A percentile compares a stretch with the other conserved stretches of the same genome.
phyloP scores from a whole-genome alignment of 2,113 vertebrate genomes.

The Thamnophis sirtalis region DNA sequence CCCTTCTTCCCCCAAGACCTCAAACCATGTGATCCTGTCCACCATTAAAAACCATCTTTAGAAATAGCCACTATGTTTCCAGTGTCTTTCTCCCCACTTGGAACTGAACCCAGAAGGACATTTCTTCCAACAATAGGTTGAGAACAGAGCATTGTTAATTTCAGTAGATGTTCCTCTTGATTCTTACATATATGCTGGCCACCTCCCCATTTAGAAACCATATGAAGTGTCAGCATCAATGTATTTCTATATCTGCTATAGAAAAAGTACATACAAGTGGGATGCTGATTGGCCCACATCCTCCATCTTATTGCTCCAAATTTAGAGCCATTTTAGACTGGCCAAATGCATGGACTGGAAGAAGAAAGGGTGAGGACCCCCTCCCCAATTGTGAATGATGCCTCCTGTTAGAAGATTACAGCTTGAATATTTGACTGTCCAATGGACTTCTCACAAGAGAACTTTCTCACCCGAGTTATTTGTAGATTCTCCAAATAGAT shows the following conservation, averaged over 20 bases:
- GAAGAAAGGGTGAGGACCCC: not conserved
- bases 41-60: too few relatives aligned
- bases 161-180: not conserved
- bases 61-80: too few relatives aligned
- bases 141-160: not conserved
- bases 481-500: not conserved
- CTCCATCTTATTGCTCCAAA: not conserved
- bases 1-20: too few relatives aligned
- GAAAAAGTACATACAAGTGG: not conserved
- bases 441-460: not conserved
- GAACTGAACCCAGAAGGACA: too few relatives aligned
- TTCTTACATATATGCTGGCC: not conserved
- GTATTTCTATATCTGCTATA: not conserved
- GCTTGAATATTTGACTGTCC: not conserved
- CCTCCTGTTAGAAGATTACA: not conserved
- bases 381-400: not conserved
- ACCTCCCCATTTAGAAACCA: not conserved
- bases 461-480: not conserved
- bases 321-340: not conserved
- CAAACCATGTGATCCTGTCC: too few relatives aligned
- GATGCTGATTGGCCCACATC: not conserved
- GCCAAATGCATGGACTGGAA: not conserved
- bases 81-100: too few relatives aligned
- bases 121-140: not conserved
- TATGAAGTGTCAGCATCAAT: not conserved